Evolutionary conservation across 2,888 invertebrate species (phyloP).

Genomic region (Homarus gammarus): DNA sequence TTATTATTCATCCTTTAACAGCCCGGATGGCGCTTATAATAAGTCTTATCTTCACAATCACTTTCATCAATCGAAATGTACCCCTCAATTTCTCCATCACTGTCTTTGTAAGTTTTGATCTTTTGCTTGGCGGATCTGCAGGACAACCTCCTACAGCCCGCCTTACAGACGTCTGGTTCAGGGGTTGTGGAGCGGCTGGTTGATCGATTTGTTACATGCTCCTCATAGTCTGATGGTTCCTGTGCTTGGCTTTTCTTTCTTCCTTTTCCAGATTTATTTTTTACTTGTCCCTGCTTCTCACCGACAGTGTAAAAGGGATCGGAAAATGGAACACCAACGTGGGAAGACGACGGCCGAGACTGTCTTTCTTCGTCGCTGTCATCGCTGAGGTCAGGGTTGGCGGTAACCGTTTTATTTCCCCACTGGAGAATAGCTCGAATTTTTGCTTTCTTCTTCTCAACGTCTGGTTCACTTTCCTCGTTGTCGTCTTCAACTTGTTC

Average conservation of each 20-base stretch:
- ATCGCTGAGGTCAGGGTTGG: conserved; percentile 51
- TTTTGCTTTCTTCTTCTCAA: conserved; percentile 55
- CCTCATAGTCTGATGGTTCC: neutral
- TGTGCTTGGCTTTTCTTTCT: neutral
- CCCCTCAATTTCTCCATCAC: neutral
- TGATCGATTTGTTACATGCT: neutral
- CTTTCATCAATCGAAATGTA: conserved; percentile 20
- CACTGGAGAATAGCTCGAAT: conserved; percentile 42
- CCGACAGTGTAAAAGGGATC: neutral
- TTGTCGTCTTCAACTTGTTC: conserved; percentile 9
- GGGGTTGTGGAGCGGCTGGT: conserved; percentile 36
- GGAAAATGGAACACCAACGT: neutral
- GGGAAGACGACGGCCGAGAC: neutral
- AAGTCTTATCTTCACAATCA: conserved; percentile 19
- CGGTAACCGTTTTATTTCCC: neutral
- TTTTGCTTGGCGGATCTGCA: neutral
- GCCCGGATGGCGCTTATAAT: no score
- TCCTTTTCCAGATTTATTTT: neutral
- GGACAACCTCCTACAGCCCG: neutral
- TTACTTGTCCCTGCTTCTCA: neutral
- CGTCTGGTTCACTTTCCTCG: conserved; percentile 21
- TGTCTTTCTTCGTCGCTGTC: conserved; percentile 50
- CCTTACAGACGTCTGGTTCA: neutral
- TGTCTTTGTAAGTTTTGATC: conserved; percentile 2
- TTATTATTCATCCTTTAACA: no score